phyloP scores from a whole-genome alignment of 2,113 vertebrate genomes.

The Naja naja region DNA sequence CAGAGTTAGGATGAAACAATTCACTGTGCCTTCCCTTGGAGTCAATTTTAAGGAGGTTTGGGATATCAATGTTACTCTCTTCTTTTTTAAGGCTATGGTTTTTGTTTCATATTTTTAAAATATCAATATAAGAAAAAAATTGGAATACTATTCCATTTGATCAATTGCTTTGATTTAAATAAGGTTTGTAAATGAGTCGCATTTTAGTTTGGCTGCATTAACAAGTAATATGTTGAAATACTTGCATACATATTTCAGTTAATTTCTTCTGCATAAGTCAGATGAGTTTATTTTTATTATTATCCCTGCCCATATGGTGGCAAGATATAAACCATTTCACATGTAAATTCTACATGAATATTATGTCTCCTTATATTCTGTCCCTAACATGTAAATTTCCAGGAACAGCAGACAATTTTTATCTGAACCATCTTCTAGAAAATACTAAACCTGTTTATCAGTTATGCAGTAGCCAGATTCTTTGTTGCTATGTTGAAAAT shows the following conservation, averaged over 20 bases:
- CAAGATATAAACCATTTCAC: neutral
- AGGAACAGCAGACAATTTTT: neutral
- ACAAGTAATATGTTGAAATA: conserved; percentile 17
- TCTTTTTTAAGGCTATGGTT: neutral
- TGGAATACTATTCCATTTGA: neutral
- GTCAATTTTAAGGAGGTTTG: neutral
- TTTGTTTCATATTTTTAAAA: neutral
- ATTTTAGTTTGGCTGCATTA: conserved; percentile 19
- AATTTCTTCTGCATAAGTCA: neutral
- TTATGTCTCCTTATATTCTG: neutral
- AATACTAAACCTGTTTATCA: neutral
- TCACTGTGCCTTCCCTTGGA: neutral
- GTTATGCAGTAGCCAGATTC: neutral
- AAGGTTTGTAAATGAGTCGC: neutral
- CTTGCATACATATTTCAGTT: conserved; percentile 8
- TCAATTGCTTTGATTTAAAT: neutral
- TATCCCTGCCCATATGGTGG: neutral
- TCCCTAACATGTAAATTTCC: neutral
- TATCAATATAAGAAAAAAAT: neutral
- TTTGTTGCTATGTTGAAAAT: neutral
- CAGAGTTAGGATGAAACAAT: neutral
- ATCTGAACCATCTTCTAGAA: neutral
- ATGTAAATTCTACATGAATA: neutral
- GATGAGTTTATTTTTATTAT: neutral
- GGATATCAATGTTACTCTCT: neutral